Evolutionary conservation across 2,113 vertebrate species (phyloP).

Genomic region (Ranitomeya imitator): DNA sequence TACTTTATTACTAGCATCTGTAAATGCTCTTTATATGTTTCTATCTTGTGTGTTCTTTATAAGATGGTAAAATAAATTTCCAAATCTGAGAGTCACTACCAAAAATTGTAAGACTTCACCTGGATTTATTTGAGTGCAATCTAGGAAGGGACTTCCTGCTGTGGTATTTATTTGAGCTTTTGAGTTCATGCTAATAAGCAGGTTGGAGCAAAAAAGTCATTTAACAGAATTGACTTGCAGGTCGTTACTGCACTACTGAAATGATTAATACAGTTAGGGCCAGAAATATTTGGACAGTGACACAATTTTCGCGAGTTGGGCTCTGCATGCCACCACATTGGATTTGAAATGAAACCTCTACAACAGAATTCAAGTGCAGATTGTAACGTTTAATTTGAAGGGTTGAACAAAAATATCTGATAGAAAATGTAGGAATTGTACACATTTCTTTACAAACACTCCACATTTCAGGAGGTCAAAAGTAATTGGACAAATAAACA

Average conservation of each 20-base stretch:
- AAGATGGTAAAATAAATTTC: not conserved
- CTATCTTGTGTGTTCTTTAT: not conserved
- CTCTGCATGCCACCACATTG: too few relatives aligned
- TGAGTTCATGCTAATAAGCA: not conserved
- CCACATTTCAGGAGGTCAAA: too few relatives aligned
- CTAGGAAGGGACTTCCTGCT: not conserved
- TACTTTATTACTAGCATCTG: not conserved
- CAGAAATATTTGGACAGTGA: too few relatives aligned
- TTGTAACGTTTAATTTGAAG: too few relatives aligned
- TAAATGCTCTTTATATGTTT: not conserved
- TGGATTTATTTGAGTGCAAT: not conserved
- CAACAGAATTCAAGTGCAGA: too few relatives aligned
- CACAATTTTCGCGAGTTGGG: too few relatives aligned
- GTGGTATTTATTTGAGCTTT: not conserved
- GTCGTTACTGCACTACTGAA: not conserved
- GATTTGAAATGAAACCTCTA: too few relatives aligned
- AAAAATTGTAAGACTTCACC: not conserved
- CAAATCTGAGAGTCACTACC: not conserved
- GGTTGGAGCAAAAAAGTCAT: not conserved
- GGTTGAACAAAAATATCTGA: too few relatives aligned
- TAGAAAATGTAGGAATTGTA: too few relatives aligned
- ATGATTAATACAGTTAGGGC: too few relatives aligned
- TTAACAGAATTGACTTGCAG: not conserved
- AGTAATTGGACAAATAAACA: too few relatives aligned
- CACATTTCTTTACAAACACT: too few relatives aligned